A percentile compares a stretch with the other conserved stretches of the same genome.
Evolutionary conservation across 2,797 vertebrate species (phyloP).

Genomic region (Ficedula albicollis): DNA sequence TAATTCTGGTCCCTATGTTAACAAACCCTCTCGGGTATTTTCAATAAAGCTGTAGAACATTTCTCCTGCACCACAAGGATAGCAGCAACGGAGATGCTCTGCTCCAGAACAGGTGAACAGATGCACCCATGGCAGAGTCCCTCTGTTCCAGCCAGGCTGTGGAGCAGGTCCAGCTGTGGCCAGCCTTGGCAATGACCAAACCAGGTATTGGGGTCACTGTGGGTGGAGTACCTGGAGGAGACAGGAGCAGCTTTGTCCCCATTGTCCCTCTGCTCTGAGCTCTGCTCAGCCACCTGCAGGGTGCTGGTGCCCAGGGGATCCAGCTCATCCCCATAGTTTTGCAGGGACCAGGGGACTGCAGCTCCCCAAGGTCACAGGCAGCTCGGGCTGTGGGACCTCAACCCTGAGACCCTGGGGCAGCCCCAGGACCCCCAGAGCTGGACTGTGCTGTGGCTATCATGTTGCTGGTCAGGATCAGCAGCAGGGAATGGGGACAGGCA

Average conservation of each 20-base stretch:
- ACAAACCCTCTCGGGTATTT: not conserved
- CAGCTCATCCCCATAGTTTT: not conserved
- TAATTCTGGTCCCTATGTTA: not conserved
- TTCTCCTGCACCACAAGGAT: not conserved
- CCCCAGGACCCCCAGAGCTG: not conserved
- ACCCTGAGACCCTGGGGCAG: not conserved
- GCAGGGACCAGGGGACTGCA: not conserved
- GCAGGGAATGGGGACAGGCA: not conserved
- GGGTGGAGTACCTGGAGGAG: not conserved
- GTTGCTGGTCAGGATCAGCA: not conserved
- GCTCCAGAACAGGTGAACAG: not conserved
- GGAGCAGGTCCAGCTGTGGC: not conserved
- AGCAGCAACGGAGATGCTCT: accelerated
- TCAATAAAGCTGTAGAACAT: not conserved
- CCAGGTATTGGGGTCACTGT: not conserved
- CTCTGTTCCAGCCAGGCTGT: not conserved
- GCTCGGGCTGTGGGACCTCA: not conserved
- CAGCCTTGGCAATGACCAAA: not conserved
- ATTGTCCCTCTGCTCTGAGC: not conserved
- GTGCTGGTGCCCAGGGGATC: not conserved
- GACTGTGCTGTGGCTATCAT: not conserved
- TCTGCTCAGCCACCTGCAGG: not conserved
- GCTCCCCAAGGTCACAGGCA: not conserved
- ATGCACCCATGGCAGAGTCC: not conserved
- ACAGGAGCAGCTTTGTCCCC: not conserved